These are phyloP conservation scores for Eospalax fontanierii DNA, from an alignment of 2,797 vertebrate species.

Conservation along the genomic window DNA sequence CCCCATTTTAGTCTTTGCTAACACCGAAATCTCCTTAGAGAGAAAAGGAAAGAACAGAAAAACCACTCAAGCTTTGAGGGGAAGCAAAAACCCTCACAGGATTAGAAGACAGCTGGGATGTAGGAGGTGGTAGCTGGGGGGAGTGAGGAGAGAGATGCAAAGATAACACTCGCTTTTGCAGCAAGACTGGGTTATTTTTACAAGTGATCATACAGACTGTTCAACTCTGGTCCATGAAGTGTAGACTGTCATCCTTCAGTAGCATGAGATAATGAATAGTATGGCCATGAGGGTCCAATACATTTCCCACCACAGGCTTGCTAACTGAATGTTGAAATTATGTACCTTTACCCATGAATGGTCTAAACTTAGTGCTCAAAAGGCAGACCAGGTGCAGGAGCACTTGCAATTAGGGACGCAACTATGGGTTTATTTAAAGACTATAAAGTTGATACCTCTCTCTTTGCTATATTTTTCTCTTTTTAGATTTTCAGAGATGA, in stretches of 20 bases:
- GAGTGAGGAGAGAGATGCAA: conserved; percentile 61
- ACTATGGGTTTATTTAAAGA: conserved; percentile 68
- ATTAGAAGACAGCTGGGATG: conserved; percentile 81
- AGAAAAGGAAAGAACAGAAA: conserved; percentile 70
- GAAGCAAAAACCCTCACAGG: conserved; percentile 54
- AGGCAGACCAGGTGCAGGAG: conserved; percentile 64
- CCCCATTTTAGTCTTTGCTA: conserved; percentile 57
- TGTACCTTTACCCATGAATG: conserved; percentile 69
- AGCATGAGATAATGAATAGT: conserved; percentile 45
- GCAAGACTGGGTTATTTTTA: conserved; percentile 80
- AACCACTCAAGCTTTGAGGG: conserved; percentile 43
- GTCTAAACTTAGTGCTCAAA: conserved; percentile 57
- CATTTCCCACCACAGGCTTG: conserved; percentile 54
- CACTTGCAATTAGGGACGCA: conserved; percentile 49
- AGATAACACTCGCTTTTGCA: conserved; percentile 73
- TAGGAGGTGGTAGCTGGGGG: conserved; percentile 74
- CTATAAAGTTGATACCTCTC: conserved; percentile 10
- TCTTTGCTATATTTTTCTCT: background rate
- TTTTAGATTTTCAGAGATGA: conserved; percentile 46
- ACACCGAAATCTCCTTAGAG: conserved; percentile 73
- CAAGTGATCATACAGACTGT: conserved; percentile 71
- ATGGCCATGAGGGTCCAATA: conserved; percentile 60
- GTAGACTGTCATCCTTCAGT: conserved; percentile 61
- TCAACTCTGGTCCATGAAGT: conserved; percentile 70
- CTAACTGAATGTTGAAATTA: conserved; percentile 61